phyloP scores from a whole-genome alignment of 2,888 invertebrate species.

The Sceliomorpha sp. region DNA sequence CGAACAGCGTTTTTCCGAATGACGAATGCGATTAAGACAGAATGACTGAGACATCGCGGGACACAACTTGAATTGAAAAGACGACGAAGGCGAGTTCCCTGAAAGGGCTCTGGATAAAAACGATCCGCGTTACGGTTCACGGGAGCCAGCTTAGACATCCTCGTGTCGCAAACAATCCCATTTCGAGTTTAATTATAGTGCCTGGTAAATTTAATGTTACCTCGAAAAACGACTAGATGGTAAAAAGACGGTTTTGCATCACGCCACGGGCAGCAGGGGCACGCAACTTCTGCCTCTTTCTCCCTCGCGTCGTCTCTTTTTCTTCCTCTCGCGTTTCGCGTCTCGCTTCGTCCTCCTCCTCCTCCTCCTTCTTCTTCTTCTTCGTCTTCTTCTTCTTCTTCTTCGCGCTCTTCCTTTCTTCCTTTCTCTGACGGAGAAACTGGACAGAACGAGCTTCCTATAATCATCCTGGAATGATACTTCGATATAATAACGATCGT shows the following conservation, averaged over 20 bases:
- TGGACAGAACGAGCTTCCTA: conserved; percentile 62
- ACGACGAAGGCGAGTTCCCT: conserved; percentile 13
- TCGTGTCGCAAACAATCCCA: conserved; percentile 68
- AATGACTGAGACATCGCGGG: conserved; percentile 17
- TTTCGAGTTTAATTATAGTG: conserved; percentile 71
- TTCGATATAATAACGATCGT: conserved; percentile 68
- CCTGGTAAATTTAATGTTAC: conserved; percentile 64
- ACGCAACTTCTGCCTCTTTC: conserved; percentile 62
- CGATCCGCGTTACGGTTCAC: conserved; percentile 19
- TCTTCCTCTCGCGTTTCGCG: conserved; percentile 22
- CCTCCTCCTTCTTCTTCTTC: conserved; percentile 11
- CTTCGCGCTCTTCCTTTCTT: conserved; percentile 43
- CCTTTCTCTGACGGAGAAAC: conserved; percentile 37
- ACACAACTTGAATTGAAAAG: conserved; percentile 9
- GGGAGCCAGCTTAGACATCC: conserved; percentile 30
- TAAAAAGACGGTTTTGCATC: conserved; percentile 64
- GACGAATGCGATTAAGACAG: background rate
- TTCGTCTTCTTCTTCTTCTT: conserved; percentile 14
- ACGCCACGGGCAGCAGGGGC: conserved; percentile 66
- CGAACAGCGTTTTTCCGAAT: too few relatives aligned
- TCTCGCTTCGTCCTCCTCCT: background rate
- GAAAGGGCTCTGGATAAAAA: conserved; percentile 21
- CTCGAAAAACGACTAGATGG: conserved; percentile 46
- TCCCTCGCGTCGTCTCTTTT: conserved; percentile 15
- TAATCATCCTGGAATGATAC: conserved; percentile 69